Evolutionary conservation across 2,888 invertebrate genomes (phyloP).

Genomic region (Osedax frankpressi): DNA sequence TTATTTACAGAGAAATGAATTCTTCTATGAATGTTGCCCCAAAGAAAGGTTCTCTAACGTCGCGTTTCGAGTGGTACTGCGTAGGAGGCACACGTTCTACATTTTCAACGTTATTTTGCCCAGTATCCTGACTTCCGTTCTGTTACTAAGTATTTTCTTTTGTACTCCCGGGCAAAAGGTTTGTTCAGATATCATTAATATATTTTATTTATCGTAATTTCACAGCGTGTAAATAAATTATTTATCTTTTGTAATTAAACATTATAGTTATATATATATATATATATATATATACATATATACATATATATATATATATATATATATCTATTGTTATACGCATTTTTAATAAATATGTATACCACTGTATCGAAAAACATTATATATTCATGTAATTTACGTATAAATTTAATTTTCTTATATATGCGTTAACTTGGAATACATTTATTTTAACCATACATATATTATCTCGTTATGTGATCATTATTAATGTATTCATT

Average conservation of each 20-base stretch:
- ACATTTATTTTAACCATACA: no score
- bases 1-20: slow-evolving; percentile 24
- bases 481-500: no score
- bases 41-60: slow-evolving; percentile 27
- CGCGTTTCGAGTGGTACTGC: slow-evolving; percentile 26
- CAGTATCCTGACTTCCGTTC: slow-evolving; percentile 29
- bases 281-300: background rate
- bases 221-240: background rate
- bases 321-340: no score
- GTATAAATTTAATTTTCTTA: no score
- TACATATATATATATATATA: background rate
- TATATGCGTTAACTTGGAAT: no score
- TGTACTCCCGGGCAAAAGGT: slow-evolving; percentile 31
- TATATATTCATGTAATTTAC: no score
- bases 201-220: background rate
- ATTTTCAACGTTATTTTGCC: slow-evolving; percentile 30
- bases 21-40: slow-evolving; percentile 24
- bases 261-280: background rate
- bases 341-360: no score
- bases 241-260: background rate
- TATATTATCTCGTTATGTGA: no score
- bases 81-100: slow-evolving; percentile 29
- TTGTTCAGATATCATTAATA: no score
- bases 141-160: slow-evolving; percentile 30
- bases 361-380: no score